Percentiles rank a stretch among this genome's conserved stretches.
These are phyloP conservation scores for Coenonympha glycerion DNA, from an alignment of 2,888 invertebrate genomes.

Conservation along the genomic window DNA sequence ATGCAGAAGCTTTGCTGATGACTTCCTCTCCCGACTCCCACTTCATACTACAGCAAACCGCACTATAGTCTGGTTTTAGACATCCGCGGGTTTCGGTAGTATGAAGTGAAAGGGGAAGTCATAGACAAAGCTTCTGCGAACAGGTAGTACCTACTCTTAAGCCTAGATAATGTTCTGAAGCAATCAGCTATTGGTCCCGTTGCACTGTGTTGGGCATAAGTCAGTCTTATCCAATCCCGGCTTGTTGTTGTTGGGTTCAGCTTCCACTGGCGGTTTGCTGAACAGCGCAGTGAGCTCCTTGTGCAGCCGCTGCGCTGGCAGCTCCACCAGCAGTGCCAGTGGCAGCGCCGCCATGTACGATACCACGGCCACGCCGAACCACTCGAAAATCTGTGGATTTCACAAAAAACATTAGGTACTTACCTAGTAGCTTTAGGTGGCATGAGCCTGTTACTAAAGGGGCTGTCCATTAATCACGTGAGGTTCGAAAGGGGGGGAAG, in stretches of 20 bases:
- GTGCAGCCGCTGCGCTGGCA: conserved; percentile 54
- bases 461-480: too few species aligned
- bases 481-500: too few species aligned
- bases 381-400: conserved; percentile 46
- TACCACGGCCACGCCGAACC: conserved; percentile 58
- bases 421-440: too few species aligned
- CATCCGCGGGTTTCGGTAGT: too few species aligned
- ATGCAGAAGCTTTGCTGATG: too few species aligned
- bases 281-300: conserved; percentile 37
- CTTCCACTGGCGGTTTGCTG: conserved; percentile 57
- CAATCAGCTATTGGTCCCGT: conserved; percentile 3
- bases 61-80: too few species aligned
- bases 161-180: not conserved
- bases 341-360: conserved; percentile 58
- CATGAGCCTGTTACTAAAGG: too few species aligned
- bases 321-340: conserved; percentile 63
- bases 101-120: too few species aligned
- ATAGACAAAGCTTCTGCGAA: too few species aligned
- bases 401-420: not conserved
- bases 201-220: conserved; percentile 29
- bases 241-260: conserved; percentile 66
- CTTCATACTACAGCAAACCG: too few species aligned
- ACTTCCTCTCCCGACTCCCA: too few species aligned
- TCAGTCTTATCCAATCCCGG: conserved; percentile 47
- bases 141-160: too few species aligned